These are phyloP conservation scores for Phytoseiulus persimilis DNA, from an alignment of 2,888 invertebrate species.

Conservation along the genomic window DNA sequence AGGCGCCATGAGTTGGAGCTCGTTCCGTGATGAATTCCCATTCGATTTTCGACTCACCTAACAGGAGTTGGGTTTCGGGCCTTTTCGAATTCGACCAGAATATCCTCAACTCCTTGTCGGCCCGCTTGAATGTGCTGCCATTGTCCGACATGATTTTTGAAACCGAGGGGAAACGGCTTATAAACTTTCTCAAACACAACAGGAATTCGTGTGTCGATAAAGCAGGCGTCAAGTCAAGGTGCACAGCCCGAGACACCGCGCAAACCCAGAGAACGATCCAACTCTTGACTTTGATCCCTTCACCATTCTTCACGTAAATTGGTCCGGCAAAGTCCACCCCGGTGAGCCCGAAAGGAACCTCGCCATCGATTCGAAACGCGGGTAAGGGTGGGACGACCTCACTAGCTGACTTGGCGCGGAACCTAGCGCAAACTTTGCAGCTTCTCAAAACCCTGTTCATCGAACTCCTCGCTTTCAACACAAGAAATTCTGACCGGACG, in stretches of 20 bases:
- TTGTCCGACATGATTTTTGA: neutral
- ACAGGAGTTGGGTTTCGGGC: neutral
- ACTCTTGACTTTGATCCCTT: neutral
- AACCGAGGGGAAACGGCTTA: neutral
- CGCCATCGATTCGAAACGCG: neutral
- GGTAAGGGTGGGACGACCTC: neutral
- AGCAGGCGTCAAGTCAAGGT: neutral
- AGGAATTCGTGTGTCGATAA: neutral
- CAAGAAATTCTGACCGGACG: neutral
- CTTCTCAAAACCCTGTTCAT: neutral
- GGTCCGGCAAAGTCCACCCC: neutral
- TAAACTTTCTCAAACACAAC: neutral
- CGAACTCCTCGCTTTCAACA: neutral
- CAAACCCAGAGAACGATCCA: neutral
- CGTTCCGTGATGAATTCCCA: neutral
- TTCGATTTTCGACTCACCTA: neutral
- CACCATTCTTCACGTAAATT: neutral
- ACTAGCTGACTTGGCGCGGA: neutral
- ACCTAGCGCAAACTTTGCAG: neutral
- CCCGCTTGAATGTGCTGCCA: slow-evolving; percentile 6
- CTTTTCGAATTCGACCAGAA: neutral
- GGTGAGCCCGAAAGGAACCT: too few species aligned
- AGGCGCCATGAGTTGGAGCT: neutral
- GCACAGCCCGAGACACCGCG: neutral
- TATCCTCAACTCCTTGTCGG: neutral